A percentile compares a stretch with the other conserved stretches of the same genome.
These are phyloP conservation scores for Neoitamus cyanurus DNA, from an alignment of 2,888 invertebrate genomes.

Conservation along the genomic window DNA sequence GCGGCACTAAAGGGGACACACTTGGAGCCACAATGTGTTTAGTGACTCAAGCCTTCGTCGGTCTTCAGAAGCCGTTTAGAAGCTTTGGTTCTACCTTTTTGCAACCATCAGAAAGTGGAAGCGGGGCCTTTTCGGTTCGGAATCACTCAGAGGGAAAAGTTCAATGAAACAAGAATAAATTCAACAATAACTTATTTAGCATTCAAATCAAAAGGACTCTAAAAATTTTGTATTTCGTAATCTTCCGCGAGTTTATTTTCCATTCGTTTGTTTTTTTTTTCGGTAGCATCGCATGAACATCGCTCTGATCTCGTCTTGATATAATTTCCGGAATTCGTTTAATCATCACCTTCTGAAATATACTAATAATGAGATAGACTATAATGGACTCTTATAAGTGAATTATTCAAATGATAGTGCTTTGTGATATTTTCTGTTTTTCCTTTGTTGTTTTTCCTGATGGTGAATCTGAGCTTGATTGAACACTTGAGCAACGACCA, in stretches of 20 bases:
- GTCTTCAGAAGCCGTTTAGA: background rate
- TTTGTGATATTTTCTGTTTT: background rate
- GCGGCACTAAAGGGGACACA: background rate
- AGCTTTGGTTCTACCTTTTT: background rate
- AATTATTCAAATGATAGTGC: background rate
- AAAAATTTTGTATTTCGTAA: background rate
- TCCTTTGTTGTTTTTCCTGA: conserved; percentile 8
- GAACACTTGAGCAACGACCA: background rate
- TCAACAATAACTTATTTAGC: background rate
- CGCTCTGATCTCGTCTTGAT: background rate
- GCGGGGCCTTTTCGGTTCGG: background rate
- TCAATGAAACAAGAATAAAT: background rate
- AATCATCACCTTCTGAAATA: background rate
- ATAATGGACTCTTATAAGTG: conserved; percentile 9
- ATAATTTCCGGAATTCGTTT: background rate
- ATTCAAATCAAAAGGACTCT: background rate
- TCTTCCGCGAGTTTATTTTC: background rate
- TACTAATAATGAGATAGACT: background rate
- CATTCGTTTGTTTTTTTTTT: background rate
- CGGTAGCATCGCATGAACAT: background rate
- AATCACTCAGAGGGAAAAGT: background rate
- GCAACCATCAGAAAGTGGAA: background rate
- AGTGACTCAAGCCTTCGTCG: background rate
- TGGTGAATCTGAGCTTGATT: background rate
- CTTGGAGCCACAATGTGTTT: background rate